These are phyloP conservation scores for Eospalax fontanierii DNA, from an alignment of 2,797 vertebrate genomes.

Conservation along the genomic window DNA sequence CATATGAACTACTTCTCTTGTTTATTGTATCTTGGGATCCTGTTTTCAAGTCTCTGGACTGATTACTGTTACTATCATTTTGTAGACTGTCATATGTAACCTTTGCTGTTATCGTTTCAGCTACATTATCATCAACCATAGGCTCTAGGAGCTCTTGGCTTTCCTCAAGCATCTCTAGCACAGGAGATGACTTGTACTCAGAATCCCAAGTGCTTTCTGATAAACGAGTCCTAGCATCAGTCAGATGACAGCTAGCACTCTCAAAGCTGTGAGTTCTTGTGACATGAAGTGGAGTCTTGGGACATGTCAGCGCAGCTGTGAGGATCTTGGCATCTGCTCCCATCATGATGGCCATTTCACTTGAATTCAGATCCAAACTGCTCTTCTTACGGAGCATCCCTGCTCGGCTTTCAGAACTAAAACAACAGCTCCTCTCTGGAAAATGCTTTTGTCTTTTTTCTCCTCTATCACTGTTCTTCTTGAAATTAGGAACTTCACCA, in stretches of 20 bases:
- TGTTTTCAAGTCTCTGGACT: conserved; percentile 73
- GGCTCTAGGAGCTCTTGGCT: conserved; percentile 85
- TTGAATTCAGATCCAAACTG: conserved; percentile 93
- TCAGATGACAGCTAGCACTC: conserved; percentile 87
- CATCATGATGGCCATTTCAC: conserved; percentile 96
- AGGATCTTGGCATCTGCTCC: conserved; percentile 98
- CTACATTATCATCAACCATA: conserved; percentile 76
- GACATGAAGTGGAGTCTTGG: conserved; percentile 86
- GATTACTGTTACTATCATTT: conserved; percentile 69
- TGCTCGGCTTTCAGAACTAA: conserved; percentile 95
- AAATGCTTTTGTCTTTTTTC: conserved; percentile 95
- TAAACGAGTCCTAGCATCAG: conserved; percentile 66
- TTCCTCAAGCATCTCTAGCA: conserved; percentile 85
- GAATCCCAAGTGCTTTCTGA: conserved; percentile 81
- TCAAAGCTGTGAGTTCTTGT: conserved; percentile 88
- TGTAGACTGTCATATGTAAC: conserved; percentile 37
- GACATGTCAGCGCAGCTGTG: conserved; percentile 92
- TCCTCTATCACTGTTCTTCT: conserved; percentile 88
- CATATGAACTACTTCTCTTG: conserved; percentile 90
- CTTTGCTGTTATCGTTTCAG: conserved; percentile 49
- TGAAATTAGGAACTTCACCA: conserved; percentile 87
- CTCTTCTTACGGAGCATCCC: conserved; percentile 96
- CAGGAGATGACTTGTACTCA: conserved; percentile 79
- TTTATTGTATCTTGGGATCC: conserved; percentile 77
- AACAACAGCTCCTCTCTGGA: conserved; percentile 97